phyloP scores from a whole-genome alignment of 1,140 invertebrate genomes.

The Doryteuthis pealeii region DNA sequence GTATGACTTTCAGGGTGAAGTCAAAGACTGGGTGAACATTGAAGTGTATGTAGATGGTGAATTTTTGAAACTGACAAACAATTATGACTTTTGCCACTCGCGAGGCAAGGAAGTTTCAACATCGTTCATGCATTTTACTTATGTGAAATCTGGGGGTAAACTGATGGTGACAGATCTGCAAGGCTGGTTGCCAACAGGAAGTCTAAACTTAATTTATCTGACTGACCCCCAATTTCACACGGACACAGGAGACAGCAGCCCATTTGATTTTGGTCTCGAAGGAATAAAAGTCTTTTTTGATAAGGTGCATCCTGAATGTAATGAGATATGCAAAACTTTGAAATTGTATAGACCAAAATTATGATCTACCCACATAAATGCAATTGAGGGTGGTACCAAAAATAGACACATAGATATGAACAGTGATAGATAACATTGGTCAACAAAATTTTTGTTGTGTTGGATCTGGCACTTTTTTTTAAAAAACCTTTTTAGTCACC shows the following conservation, averaged over 20 bases:
- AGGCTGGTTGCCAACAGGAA: conserved; percentile 27
- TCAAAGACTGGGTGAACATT: conserved; percentile 29
- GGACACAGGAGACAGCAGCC: conserved; percentile 9
- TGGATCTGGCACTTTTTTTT: too few species aligned
- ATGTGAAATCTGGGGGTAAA: conserved; percentile 19
- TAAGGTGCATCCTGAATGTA: conserved; percentile 28
- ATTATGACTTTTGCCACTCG: conserved; percentile 21
- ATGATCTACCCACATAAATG: too few species aligned
- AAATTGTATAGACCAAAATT: conserved; percentile 16
- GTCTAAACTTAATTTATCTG: conserved; percentile 24
- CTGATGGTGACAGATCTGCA: conserved; percentile 32
- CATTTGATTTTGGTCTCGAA: conserved; percentile 20
- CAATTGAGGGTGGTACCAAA: too few species aligned
- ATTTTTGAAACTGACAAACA: conserved; percentile 31
- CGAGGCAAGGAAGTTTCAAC: conserved; percentile 19
- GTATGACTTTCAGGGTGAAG: conserved; percentile 13
- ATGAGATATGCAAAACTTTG: conserved; percentile 22
- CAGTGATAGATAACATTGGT: too few species aligned
- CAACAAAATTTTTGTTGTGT: too few species aligned
- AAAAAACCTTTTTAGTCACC: too few species aligned
- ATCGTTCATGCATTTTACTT: conserved; percentile 29
- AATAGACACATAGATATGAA: too few species aligned
- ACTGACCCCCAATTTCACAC: conserved; percentile 33
- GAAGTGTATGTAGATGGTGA: conserved; percentile 30
- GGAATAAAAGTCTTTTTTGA: conserved; percentile 27